Evolutionary conservation across 2,113 vertebrate species (phyloP), one percentile per base, ranked within the genome.

Genomic region (Ictalurus punctatus): DNA sequence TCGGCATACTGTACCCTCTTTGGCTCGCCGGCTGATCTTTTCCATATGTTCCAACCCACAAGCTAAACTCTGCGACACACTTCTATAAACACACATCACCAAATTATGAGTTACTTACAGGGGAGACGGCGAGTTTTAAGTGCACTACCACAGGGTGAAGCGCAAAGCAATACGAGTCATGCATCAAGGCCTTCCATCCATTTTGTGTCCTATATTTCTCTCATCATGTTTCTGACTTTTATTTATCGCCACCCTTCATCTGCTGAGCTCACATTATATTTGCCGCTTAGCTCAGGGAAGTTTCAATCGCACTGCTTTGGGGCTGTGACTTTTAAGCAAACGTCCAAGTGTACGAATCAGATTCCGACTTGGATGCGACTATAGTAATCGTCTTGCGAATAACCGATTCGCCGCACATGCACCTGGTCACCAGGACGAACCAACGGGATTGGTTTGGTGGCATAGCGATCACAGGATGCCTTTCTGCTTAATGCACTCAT

Each of bases 1-100:
- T 86, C 87, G 73, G 89, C 79, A 88, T 86, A 84, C 86, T 86
- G 84, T 84, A 82, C 69, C 81, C 90, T 85, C 65, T 67, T 52
- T 89, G 82, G 58, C 73, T 89, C n/a, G 71, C 89, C 3, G 25
- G 73, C 90, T 91, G 89, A 91, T 91, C 86, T 91, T 86, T 91
- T 91, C 90, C 90, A 91, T 91, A 91, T 91, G 90, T 79, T 88
- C 54, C 44, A 67, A 90, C 79, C 86, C 90, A 88, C 89, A 87
- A 91, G 89, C 90, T 91, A 88, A 91, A 90, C 89, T 90, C 86
- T 86, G 86, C 74, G 86, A 91, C 90, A 91, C 63, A 85, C 89
- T 88, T 83, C 87, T 91, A 86, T 90, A 91, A 90, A 91, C 90
- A 90, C 86, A 82, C 90, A 88, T 91, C 90, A 76, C 84, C 87